phyloP scores from a whole-genome alignment of 2,888 invertebrate genomes.

The Pollenia griseotomentosa region DNA sequence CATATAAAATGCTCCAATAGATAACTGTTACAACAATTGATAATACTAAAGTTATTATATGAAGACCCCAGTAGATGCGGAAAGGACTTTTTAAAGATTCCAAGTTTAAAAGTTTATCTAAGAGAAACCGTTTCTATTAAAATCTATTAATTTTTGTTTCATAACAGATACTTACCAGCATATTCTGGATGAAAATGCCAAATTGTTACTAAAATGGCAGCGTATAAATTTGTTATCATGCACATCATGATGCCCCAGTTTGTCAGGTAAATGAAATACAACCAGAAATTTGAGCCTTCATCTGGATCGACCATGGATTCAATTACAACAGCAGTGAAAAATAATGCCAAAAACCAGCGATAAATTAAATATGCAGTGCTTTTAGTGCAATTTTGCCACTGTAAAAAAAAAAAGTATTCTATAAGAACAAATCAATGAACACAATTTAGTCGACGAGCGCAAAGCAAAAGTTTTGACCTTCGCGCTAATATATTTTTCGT shows the following conservation, averaged over 20 bases:
- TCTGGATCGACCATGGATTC: slow-evolving; percentile 79
- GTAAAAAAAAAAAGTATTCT: slow-evolving; percentile 60
- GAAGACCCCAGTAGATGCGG: slow-evolving; percentile 89
- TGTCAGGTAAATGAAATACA: slow-evolving; percentile 84
- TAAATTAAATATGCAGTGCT: slow-evolving; percentile 82
- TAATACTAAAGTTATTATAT: slow-evolving; percentile 87
- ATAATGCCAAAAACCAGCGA: slow-evolving; percentile 82
- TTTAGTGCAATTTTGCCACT: slow-evolving; percentile 84
- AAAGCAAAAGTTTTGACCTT: too few species aligned
- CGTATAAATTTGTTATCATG: slow-evolving; percentile 81
- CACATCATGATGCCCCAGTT: slow-evolving; percentile 84
- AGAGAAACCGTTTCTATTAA: slow-evolving; percentile 21
- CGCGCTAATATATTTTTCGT: too few species aligned
- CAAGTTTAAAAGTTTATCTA: slow-evolving; percentile 81
- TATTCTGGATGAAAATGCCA: slow-evolving; percentile 83
- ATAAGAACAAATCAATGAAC: too few species aligned
- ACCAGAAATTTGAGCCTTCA: slow-evolving; percentile 77
- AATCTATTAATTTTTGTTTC: background rate
- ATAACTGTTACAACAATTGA: slow-evolving; percentile 90
- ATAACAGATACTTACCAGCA: slow-evolving; percentile 78
- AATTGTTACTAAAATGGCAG: slow-evolving; percentile 81
- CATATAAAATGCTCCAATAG: slow-evolving; percentile 87
- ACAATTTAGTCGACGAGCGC: too few species aligned
- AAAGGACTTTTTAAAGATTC: slow-evolving; percentile 82
- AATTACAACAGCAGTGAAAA: slow-evolving; percentile 81